Evolutionary conservation across 2,797 vertebrate species (phyloP), one percentile per base, ranked within the genome.

Genomic region (Tokudaia tokunoshimensis): DNA sequence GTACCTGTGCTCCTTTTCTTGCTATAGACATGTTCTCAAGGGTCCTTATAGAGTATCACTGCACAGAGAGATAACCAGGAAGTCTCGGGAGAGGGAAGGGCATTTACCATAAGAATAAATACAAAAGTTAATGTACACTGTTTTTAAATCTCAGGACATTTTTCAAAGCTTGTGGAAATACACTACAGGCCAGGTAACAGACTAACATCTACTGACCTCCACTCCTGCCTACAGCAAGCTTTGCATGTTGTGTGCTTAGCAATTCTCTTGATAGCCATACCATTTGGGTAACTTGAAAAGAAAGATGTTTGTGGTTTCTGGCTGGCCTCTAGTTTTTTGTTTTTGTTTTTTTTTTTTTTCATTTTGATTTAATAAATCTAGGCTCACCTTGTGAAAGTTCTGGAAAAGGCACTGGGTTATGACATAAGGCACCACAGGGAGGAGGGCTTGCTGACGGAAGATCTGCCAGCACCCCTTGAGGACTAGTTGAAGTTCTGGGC

Each of bases 401-500:
- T 3, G 57, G 47, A 14, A 37, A 14, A 55, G 61, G 2, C 6
- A 7, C 2, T 22, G 15, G 15, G 22, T n/a, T 78, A 70, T 70
- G 83, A 29, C 12, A 52, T 55, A 26, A 52, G 22, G 24, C 13
- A 1, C 44, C 13, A 1, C 0, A 52, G 52, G 50, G 13, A 26
- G n/a, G 47, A 22, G 24, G 7, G 17, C 22, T 44, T 19, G 22
- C 17, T 17, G 29, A 15, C 20, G 29, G 20, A 61, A 20, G 20
- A 11, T 11, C 83, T 14, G 14, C n/a, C 47, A 59, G 6, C 2
- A 0, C 0, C n/a, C 0, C 19, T 41, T 0, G 20, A 20, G 15
- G 24, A 57, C 55, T 55, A 50, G 0, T 3, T 3, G 24, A 24
- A 79, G 31, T 70, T 6, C 22, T 1, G 3, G 1, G 24, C 82